Conservation (phyloP, 2,113 vertebrate genomes). For the Abramis brama region DNA sequence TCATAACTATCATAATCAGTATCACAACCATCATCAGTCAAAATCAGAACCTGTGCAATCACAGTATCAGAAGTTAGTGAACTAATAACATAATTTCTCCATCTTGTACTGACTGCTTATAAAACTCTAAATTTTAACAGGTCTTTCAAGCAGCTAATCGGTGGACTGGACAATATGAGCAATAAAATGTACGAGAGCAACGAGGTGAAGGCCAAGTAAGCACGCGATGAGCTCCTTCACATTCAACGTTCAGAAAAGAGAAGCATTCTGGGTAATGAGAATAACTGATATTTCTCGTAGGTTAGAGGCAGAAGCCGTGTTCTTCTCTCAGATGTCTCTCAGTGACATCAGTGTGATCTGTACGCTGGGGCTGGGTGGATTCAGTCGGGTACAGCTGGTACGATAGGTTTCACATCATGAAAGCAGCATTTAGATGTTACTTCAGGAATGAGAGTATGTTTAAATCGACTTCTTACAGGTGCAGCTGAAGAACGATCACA, state of each 20-base stretch:
- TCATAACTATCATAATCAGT: not conserved
- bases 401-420: not conserved
- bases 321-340: conserved; percentile 69
- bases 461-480: conserved; percentile 61
- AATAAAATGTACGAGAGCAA: conserved; percentile 64
- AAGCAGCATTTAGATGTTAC: not conserved
- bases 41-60: not conserved
- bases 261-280: not conserved
- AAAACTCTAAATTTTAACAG: conserved; percentile 48
- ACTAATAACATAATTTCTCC: not conserved
- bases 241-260: not conserved
- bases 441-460: too few relatives aligned
- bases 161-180: conserved; percentile 69
- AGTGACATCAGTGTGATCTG: conserved; percentile 67
- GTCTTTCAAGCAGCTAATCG: conserved; percentile 77
- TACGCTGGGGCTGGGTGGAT: conserved; percentile 75
- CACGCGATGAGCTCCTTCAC: not conserved
- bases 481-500: conserved; percentile 69
- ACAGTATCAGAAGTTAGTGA: not conserved
- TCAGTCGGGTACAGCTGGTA: conserved; percentile 78
- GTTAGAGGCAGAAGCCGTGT: conserved; percentile 65
- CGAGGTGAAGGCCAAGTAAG: conserved; percentile 72
- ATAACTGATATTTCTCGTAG: conserved; percentile 48
- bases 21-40: not conserved
- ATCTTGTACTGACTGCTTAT: not conserved